Evolutionary conservation across 2,888 invertebrate species (phyloP).

Genomic region (Apamea epomidion): DNA sequence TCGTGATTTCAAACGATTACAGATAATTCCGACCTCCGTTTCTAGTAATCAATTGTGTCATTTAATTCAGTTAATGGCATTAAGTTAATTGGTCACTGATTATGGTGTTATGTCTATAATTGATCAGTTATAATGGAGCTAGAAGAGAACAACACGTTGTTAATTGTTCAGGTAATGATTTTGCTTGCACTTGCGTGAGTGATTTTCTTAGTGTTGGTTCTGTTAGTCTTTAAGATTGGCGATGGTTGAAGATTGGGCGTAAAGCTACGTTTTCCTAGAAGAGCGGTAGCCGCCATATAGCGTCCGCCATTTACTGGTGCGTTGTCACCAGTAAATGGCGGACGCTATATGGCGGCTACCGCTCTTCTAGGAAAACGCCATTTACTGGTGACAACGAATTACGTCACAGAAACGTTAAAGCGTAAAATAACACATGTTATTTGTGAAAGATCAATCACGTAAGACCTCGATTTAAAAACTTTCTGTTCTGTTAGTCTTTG

Average conservation of each 20-base stretch:
- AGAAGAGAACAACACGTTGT: conserved; percentile 58
- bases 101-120: conserved; percentile 85
- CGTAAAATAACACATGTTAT: background rate
- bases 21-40: conserved; percentile 80
- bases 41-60: conserved; percentile 84
- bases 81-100: conserved; percentile 83
- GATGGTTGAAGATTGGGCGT: background rate
- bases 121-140: conserved; percentile 74
- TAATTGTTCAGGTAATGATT: conserved; percentile 59
- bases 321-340: too few relatives aligned
- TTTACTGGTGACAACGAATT: background rate
- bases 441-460: background rate
- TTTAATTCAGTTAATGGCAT: conserved; percentile 86
- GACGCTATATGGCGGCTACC: too few relatives aligned
- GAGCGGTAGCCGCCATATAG: background rate
- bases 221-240: background rate
- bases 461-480: background rate
- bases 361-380: too few relatives aligned
- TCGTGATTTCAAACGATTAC: conserved; percentile 79
- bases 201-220: conserved; percentile 30
- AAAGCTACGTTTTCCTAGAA: background rate
- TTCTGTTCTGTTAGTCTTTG: background rate
- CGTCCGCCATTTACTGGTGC: background rate
- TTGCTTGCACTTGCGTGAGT: conserved; percentile 36
- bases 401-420: background rate